Conservation (phyloP, 23 tunicate species). For the Aplidium turbinatum region DNA sequence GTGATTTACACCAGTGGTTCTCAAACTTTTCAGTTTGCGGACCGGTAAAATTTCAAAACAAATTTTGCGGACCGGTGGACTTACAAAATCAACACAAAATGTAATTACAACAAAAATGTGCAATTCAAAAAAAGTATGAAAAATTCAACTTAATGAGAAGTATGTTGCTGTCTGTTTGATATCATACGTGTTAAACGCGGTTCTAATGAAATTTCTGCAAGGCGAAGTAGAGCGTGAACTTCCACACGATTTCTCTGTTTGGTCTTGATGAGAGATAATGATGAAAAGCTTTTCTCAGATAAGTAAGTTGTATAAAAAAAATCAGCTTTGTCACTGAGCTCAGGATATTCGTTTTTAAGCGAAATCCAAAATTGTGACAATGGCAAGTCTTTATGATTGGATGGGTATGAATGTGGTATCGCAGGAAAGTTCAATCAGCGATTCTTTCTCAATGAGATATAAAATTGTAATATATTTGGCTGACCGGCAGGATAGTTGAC, state of each 20-base stretch:
- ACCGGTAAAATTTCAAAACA: no score
- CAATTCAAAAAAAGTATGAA: no score
- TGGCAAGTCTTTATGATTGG: constrained; percentile 62
- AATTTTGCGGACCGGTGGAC: no score
- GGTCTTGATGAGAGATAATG: constrained; percentile 63
- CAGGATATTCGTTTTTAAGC: constrained; percentile 62
- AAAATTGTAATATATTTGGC: no score
- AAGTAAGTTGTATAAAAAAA: constrained; percentile 59
- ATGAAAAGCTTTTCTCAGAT: constrained; percentile 61
- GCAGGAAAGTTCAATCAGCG: constrained; percentile 64
- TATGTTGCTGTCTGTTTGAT: constrained; percentile 41
- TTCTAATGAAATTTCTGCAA: no score
- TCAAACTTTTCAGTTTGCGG: no score
- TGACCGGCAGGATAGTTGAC: no score
- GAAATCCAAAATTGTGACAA: constrained; percentile 59
- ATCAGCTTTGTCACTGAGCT: constrained; percentile 60
- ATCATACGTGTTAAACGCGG: constrained; percentile 47
- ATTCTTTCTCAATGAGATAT: constrained; percentile 60
- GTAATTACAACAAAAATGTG: no score
- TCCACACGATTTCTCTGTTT: constrained; percentile 45
- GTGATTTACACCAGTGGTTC: no score
- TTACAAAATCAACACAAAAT: no score
- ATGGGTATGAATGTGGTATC: constrained; percentile 50
- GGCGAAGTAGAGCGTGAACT: constrained; percentile 40
- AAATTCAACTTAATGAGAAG: no score